phyloP scores from a whole-genome alignment of 2,888 invertebrate species.

The Apotomis turbidana region DNA sequence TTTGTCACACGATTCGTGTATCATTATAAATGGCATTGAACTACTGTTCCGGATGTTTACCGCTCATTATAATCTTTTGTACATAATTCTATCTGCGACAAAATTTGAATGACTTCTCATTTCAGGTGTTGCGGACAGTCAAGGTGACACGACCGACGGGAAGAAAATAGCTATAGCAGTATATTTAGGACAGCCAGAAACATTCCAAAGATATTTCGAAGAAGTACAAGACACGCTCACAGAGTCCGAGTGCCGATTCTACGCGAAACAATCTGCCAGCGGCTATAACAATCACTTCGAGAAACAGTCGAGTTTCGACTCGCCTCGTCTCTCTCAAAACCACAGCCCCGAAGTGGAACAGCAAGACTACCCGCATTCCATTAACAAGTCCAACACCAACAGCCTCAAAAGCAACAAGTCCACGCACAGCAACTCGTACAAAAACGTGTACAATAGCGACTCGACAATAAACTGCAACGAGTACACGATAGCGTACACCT shows the following conservation, averaged over 20 bases:
- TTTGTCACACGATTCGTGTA: too few relatives aligned
- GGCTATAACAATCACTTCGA: slow-evolving; percentile 77
- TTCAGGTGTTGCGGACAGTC: slow-evolving; percentile 82
- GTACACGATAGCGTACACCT: slow-evolving; percentile 94
- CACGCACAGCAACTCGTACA: slow-evolving; percentile 78
- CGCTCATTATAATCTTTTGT: background rate
- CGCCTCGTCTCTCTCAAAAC: slow-evolving; percentile 74
- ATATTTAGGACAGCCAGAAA: slow-evolving; percentile 92
- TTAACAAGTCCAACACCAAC: slow-evolving; percentile 81
- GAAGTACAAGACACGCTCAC: slow-evolving; percentile 87
- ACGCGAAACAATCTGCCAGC: slow-evolving; percentile 79
- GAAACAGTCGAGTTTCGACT: slow-evolving; percentile 78
- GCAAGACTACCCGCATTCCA: slow-evolving; percentile 71
- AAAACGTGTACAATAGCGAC: slow-evolving; percentile 79
- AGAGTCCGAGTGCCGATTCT: slow-evolving; percentile 85
- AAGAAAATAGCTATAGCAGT: slow-evolving; percentile 95
- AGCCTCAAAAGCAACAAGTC: slow-evolving; percentile 84
- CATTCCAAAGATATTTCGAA: slow-evolving; percentile 88
- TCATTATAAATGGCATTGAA: too few relatives aligned
- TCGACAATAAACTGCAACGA: slow-evolving; percentile 86
- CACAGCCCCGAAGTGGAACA: slow-evolving; percentile 77
- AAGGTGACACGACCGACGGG: slow-evolving; percentile 90
- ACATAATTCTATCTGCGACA: background rate
- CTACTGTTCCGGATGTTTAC: too few relatives aligned
- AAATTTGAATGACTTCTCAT: slow-evolving; percentile 36